Conservation (phyloP, 2,888 invertebrate species). For the Argyresthia albistria region DNA sequence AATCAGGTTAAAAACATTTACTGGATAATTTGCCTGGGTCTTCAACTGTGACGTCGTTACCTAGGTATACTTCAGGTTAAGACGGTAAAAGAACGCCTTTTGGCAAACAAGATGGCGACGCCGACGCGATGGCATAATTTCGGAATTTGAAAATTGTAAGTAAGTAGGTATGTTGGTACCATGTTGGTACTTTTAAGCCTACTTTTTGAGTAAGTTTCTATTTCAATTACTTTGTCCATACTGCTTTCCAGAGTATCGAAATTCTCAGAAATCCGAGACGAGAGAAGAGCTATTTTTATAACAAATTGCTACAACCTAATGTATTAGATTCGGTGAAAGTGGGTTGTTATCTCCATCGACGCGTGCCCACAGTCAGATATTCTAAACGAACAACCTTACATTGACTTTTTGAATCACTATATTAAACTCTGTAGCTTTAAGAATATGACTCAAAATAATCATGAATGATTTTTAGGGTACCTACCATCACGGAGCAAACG, state of each 20-base stretch:
- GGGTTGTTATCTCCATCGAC: not conserved
- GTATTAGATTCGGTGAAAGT: not conserved
- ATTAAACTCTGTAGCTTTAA: not conserved
- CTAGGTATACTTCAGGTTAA: no score
- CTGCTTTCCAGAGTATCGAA: no score
- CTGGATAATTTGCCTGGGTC: not conserved
- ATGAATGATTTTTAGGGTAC: not conserved
- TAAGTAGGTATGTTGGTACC: no score
- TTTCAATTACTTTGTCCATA: no score
- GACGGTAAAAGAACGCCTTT: no score
- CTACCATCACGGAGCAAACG: not conserved
- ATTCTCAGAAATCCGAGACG: not conserved
- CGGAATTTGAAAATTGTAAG: no score
- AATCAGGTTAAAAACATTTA: not conserved
- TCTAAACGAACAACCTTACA: not conserved
- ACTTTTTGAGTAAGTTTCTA: no score
- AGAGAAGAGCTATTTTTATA: not conserved
- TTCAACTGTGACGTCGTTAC: not conserved
- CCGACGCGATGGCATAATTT: no score
- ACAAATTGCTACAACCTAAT: constrained; percentile 1
- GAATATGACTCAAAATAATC: not conserved
- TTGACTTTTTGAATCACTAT: not conserved
- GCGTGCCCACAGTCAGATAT: not conserved
- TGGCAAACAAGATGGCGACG: no score
- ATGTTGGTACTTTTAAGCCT: no score